phyloP scores from a whole-genome alignment of 2,797 vertebrate species.

The Paguma larvata region DNA sequence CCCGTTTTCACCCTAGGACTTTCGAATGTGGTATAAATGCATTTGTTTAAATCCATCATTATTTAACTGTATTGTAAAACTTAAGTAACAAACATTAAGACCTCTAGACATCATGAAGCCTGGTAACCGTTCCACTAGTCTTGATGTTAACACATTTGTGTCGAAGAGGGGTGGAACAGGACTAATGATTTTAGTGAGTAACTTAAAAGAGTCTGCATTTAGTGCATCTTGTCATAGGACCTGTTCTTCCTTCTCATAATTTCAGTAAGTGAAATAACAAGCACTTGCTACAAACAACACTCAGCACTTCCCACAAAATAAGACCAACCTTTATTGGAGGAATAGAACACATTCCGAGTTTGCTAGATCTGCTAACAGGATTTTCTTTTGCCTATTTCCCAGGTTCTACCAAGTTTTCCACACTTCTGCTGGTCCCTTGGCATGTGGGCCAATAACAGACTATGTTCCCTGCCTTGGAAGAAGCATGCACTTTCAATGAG shows the following conservation, averaged over 20 bases:
- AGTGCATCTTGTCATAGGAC: too few species aligned
- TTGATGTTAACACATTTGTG: neutral
- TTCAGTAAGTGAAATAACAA: neutral
- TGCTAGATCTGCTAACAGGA: neutral
- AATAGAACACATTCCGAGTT: neutral
- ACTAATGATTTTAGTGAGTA: neutral
- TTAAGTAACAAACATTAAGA: neutral
- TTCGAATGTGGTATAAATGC: neutral
- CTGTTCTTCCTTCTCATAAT: neutral
- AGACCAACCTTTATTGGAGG: neutral
- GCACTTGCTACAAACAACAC: neutral
- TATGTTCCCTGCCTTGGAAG: neutral
- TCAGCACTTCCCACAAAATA: neutral
- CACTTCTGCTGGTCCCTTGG: neutral
- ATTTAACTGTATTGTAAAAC: neutral
- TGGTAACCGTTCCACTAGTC: neutral
- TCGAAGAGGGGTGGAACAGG: neutral
- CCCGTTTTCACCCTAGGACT: neutral
- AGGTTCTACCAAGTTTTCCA: neutral
- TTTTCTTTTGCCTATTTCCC: neutral
- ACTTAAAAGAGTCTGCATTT: neutral
- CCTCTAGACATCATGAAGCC: neutral
- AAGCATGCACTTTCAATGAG: neutral
- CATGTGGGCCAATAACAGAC: neutral
- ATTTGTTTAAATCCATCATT: neutral